Evolutionary conservation across 2,888 invertebrate genomes (phyloP), one percentile per base, ranked within the genome.

Genomic region (Megaustenia siamemsis): DNA sequence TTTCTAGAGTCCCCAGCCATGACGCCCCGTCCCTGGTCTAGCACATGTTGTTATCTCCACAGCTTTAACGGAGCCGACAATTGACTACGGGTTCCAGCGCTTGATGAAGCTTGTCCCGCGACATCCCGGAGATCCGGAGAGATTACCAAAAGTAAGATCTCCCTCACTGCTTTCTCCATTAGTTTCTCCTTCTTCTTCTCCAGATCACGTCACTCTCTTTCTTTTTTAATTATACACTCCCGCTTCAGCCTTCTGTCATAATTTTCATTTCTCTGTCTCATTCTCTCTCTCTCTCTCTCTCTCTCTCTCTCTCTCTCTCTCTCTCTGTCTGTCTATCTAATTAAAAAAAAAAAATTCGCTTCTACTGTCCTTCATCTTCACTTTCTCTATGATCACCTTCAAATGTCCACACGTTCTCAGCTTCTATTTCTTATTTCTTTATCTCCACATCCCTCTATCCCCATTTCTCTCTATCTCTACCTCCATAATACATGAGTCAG

Each of bases 61-160:
- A 99, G 99, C 99, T 87, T 95, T 99, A 93, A 98, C 97, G 94
- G 99, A 99, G 95, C 99, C 99, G 60, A 98, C 98, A 94, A 99
- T 99, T 95, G 99, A 99, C 95, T 99, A 98, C 95, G 99, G 99
- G 63, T 99, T 99, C 95, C 99, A 99, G 95, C 96, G 99, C 93
- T 96, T 99, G 92, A 98, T 98, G 95, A 99, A 99, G 94, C 96
- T 99, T 77, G 97, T 99, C 94, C 99, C 99, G 24, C 96, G 99
- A 92, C 99, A 99, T 95, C 98, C 99, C 0, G 99, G 99, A 0
- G 99, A 99, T 94, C 99, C 99, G 0, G 99, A 99, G 94, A 97
- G 98, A 94, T 95, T 99, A 93, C 98, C 99, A 53, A 99, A 99
- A 96, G 97, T 96, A 73, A 77, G 84, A 32, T 18, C n/a, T n/a